phyloP scores from a whole-genome alignment of 1,140 invertebrate species.

The Brachionus asplanchnoidis region DNA sequence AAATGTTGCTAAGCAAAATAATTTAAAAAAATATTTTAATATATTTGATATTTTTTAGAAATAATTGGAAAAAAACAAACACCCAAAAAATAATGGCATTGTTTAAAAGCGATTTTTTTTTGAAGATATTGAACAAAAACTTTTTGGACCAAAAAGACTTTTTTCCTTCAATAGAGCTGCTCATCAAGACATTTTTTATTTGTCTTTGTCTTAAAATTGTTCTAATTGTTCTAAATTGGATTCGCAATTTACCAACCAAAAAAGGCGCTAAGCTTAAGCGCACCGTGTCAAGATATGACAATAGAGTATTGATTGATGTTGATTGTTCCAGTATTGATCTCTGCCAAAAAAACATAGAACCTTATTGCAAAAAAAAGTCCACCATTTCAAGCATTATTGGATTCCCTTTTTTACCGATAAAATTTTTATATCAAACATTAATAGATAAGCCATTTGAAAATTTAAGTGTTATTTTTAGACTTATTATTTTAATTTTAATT shows the following conservation, averaged over 20 bases:
- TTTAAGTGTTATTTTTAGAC: not conserved
- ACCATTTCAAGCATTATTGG: not conserved
- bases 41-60: not conserved
- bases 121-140: not conserved
- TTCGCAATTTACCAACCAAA: not conserved
- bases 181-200: not conserved
- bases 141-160: not conserved
- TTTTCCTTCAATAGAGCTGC: not conserved
- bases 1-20: conserved; percentile 3
- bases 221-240: not conserved
- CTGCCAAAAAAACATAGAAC: not conserved
- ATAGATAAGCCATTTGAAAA: conserved; percentile 12
- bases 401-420: not conserved
- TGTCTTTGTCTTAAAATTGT: not conserved
- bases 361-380: not conserved
- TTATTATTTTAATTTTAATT: not conserved
- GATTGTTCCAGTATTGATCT: conserved; percentile 15
- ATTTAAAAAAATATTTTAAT: not conserved
- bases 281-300: not conserved
- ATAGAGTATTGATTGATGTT: not conserved
- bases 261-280: not conserved
- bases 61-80: not conserved
- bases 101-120: not conserved
- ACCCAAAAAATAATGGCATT: not conserved
- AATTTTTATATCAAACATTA: not conserved